Evolutionary conservation across 2,797 vertebrate species (phyloP), one percentile per base, ranked within the genome.

Genomic region (Chiropotes sagulatus): DNA sequence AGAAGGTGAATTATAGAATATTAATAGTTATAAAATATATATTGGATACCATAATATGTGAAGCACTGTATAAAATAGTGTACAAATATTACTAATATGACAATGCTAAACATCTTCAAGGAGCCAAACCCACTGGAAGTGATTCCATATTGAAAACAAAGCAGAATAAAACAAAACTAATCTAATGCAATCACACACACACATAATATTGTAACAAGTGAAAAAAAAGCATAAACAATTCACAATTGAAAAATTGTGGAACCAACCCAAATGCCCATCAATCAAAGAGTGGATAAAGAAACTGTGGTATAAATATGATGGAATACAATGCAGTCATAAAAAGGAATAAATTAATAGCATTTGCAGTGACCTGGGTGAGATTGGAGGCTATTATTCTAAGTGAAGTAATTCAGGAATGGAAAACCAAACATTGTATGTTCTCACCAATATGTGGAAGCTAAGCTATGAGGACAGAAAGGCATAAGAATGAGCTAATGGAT

Each of bases 21-120:
- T 70, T 46, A 61, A 87, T 93, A 97, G 76, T 73, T 96, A 52
- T 46, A 67, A 87, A 58, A 61, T 48, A 54, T 15, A 76, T 84
- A 54, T 41, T 52, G 1, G 4, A 5, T 39, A 57, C 33, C 12
- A 72, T 39, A 39, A 54, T 76, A 1, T 79, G 26, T 46, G 39
- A 93, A 88, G 8, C n/a, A 48, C 5, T 80, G 5, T 80, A 54
- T 19, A 96, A 87, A 91, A 87, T 3, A 58, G 67, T 67, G 5
- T 36, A 48, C 36, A 83, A 70, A 75, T 94, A 75, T 84, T 92
- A 78, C 76, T 54, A 64, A 33, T 19, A 67, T 50, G 11, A 46
- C 7, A 57, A 22, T 87, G 8, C 80, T 61, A 12, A 67, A 10
- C 88, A 13, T 88, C 64, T 76, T 50, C 22, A 28, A 52, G 33